A percentile compares a stretch with the other conserved stretches of the same genome.
Conservation (phyloP, 2,797 vertebrate genomes). For the Enteromius paludinosus region DNA sequence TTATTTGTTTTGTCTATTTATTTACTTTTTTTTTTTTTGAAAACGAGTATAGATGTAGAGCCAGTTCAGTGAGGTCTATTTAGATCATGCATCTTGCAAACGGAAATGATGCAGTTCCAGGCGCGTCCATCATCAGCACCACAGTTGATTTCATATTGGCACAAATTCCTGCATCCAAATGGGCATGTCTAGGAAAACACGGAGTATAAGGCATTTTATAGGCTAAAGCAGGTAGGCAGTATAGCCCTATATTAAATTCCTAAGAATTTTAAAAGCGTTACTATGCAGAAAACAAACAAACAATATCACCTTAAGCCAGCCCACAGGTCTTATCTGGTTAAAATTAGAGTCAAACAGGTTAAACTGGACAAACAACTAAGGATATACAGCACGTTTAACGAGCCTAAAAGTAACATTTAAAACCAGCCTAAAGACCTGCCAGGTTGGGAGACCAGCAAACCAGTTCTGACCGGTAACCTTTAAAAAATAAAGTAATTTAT, state of each 20-base stretch:
- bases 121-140: slow-evolving; percentile 23
- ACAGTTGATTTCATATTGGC: not conserved
- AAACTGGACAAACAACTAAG: not conserved
- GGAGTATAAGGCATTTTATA: not conserved
- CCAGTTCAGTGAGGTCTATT: not conserved
- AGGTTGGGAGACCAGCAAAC: not conserved
- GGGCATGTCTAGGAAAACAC: slow-evolving; percentile 1
- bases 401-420: not conserved
- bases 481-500: slow-evolving; percentile 27
- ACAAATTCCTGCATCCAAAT: slow-evolving; percentile 31
- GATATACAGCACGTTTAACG: not conserved
- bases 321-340: not conserved
- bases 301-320: not conserved
- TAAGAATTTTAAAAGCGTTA: not conserved
- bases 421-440: not conserved
- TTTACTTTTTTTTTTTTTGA: not conserved
- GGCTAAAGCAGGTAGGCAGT: not conserved
- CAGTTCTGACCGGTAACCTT: not conserved
- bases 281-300: not conserved
- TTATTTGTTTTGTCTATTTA: not conserved
- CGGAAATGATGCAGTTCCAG: slow-evolving; percentile 19
- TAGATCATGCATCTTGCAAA: not conserved
- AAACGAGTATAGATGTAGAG: not conserved
- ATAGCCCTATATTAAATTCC: not conserved
- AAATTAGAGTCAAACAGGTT: not conserved